Base-by-base conservation (phyloP, 2,888 invertebrate genomes). In the Catotricha subobsoleta region DNA sequence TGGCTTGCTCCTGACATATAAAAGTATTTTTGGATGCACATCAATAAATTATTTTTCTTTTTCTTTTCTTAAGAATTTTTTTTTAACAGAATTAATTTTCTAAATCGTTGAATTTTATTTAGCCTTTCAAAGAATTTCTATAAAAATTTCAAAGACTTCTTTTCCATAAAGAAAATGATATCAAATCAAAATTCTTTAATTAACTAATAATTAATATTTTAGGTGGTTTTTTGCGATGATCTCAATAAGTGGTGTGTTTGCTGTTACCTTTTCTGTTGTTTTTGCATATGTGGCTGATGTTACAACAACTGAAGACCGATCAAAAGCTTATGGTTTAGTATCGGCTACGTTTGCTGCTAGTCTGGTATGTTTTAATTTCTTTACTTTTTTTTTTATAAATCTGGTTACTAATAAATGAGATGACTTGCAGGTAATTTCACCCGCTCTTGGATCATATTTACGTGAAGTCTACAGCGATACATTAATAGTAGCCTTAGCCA, bases 201-300 rank as follows among this genome's bases (percentile, higher is more conserved):
- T n/a, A n/a, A n/a, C n/a, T n/a, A n/a, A n/a, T n/a, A n/a, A n/a
- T n/a, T n/a, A n/a, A n/a, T 19, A 13, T 42, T 37, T 49, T 50
- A 73, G 73, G 72, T 95, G 92, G 92, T 98, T 97, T 66, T 98
- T 98, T 67, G 92, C 95, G 44, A 87, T 97, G 82, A 90, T 97
- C 67, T 92, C 92, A 59, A 88, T 98, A 62, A 94, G 92, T 52
- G 98, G 98, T 46, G 83, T 97, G 50, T 98, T 98, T 67, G 91
- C 97, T 42, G 98, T 98, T 48, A 98, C 98, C 38, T 98, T 98
- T 68, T 94, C 94, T 52, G 95, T 98, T 43, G 95, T 98, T 43
- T 94, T 98, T 67, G 98, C 98, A 39, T 99, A 98, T 67, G 98
- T 98, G 48, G 97, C 98, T 30, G 98, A 98, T 67, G 92, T 99